Percentiles rank a stretch among this genome's conserved stretches.
Evolutionary conservation across 2,113 vertebrate genomes (phyloP).

Genomic region (Stegastes partitus): DNA sequence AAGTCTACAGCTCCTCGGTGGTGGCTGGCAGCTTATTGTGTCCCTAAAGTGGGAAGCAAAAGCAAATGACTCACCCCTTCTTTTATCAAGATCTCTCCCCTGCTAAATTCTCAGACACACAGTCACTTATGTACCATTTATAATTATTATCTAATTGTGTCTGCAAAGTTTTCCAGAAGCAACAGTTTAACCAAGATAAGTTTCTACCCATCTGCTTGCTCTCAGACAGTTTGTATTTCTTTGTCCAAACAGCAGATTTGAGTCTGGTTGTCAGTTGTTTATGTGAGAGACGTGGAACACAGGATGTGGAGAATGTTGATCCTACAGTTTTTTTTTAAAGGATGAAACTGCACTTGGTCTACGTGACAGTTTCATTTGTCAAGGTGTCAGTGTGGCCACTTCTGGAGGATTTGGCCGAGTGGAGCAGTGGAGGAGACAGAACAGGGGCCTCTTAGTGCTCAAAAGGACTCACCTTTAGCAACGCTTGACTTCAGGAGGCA

Average conservation of each 20-base stretch:
- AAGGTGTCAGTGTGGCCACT: slow-evolving; percentile 40
- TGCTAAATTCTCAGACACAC: slow-evolving; percentile 19
- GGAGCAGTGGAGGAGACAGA: not conserved
- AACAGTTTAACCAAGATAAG: not conserved
- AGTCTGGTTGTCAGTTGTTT: slow-evolving; percentile 33
- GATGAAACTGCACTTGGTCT: slow-evolving; percentile 30
- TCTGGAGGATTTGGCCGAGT: slow-evolving; percentile 32
- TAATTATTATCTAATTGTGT: slow-evolving; percentile 16
- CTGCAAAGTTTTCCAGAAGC: slow-evolving; percentile 9
- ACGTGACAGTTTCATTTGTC: slow-evolving; percentile 39
- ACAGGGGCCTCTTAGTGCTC: not conserved
- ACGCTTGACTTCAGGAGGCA: not conserved
- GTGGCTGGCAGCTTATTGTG: not conserved
- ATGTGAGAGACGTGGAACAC: slow-evolving; percentile 7
- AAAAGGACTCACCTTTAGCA: too few species aligned
- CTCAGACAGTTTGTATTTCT: slow-evolving; percentile 21
- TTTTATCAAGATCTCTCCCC: slow-evolving; percentile 17
- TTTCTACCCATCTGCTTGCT: not conserved
- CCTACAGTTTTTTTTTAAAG: slow-evolving; percentile 45
- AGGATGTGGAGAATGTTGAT: slow-evolving; percentile 55
- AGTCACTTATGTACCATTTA: not conserved
- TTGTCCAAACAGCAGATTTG: slow-evolving; percentile 40
- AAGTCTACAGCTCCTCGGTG: not conserved
- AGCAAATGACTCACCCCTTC: slow-evolving; percentile 11
- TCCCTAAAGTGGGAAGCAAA: slow-evolving; percentile 3